phyloP scores from a whole-genome alignment of 2,113 vertebrate species.

The Tautogolabrus adspersus region DNA sequence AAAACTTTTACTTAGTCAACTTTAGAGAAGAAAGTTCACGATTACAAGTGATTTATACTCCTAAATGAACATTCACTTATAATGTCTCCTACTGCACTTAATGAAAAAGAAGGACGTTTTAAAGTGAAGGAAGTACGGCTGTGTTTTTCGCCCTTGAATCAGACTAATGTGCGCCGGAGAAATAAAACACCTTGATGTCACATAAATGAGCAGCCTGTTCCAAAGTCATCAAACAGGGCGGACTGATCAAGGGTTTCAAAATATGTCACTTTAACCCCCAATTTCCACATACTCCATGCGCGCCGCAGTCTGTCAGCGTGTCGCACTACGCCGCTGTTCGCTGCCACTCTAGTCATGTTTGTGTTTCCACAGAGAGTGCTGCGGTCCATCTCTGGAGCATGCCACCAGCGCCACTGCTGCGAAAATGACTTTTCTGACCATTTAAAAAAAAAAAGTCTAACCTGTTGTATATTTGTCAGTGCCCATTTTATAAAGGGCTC shows the following conservation, averaged over 20 bases:
- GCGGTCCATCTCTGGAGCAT: no score
- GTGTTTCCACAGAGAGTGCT: no score
- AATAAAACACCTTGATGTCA: neutral
- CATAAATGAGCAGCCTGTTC: neutral
- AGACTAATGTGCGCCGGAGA: neutral
- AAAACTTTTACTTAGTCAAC: slow-evolving; percentile 7
- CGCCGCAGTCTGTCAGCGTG: no score
- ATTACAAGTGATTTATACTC: slow-evolving; percentile 7
- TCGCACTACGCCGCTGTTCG: no score
- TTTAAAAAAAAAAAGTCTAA: no score
- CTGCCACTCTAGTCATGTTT: no score
- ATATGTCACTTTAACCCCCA: no score
- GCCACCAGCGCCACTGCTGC: no score
- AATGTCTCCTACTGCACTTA: neutral
- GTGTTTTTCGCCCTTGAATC: slow-evolving; percentile 4
- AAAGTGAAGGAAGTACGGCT: neutral
- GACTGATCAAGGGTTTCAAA: neutral
- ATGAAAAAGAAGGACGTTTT: slow-evolving; percentile 19
- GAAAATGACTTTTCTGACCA: no score
- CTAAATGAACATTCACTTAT: slow-evolving; percentile 16
- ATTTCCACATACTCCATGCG: no score
- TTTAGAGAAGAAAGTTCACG: slow-evolving; percentile 11
- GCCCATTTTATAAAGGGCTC: neutral
- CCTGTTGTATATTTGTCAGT: neutral
- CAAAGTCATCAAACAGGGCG: neutral